Evolutionary conservation across 2,797 vertebrate species (phyloP).

Genomic region (Diplodus puntazzo): DNA sequence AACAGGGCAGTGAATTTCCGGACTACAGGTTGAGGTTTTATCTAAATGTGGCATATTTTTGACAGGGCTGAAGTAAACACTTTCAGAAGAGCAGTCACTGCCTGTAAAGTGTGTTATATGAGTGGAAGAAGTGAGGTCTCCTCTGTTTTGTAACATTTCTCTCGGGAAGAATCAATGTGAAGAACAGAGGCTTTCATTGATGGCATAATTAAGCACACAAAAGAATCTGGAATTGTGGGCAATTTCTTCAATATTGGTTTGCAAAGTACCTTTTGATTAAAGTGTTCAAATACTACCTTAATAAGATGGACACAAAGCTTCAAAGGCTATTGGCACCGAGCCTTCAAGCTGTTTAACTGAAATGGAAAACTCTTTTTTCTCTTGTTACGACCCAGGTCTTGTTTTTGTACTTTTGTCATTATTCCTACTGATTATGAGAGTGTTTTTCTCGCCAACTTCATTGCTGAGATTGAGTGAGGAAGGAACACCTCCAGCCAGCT

Average conservation of each 20-base stretch:
- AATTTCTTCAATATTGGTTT: slow-evolving; percentile 47
- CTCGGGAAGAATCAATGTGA: slow-evolving; percentile 28
- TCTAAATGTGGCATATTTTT: slow-evolving; percentile 4
- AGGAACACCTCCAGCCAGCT: slow-evolving; percentile 3
- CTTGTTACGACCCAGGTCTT: slow-evolving; percentile 20
- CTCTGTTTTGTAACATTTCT: slow-evolving; percentile 35
- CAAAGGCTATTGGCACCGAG: slow-evolving; percentile 36
- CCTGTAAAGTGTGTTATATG: slow-evolving; percentile 6
- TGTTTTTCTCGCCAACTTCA: slow-evolving; percentile 12
- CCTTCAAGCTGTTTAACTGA: slow-evolving; percentile 36
- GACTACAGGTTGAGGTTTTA: not conserved
- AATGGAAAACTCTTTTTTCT: slow-evolving; percentile 10
- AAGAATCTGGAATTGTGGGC: slow-evolving; percentile 32
- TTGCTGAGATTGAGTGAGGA: not conserved
- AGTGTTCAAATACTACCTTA: slow-evolving; percentile 46
- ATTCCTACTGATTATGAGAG: slow-evolving; percentile 31
- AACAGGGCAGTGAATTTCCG: slow-evolving; percentile 2
- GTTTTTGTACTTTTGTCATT: slow-evolving; percentile 24
- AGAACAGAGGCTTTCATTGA: slow-evolving; percentile 6
- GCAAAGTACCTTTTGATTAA: slow-evolving; percentile 50
- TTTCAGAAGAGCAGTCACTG: slow-evolving; percentile 8
- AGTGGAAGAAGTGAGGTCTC: not conserved
- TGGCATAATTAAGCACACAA: slow-evolving; percentile 43
- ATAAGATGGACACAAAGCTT: slow-evolving; percentile 42
- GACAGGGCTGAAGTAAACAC: not conserved